Conservation (phyloP, 1,140 invertebrate species). For the Nautilus pompilius region DNA sequence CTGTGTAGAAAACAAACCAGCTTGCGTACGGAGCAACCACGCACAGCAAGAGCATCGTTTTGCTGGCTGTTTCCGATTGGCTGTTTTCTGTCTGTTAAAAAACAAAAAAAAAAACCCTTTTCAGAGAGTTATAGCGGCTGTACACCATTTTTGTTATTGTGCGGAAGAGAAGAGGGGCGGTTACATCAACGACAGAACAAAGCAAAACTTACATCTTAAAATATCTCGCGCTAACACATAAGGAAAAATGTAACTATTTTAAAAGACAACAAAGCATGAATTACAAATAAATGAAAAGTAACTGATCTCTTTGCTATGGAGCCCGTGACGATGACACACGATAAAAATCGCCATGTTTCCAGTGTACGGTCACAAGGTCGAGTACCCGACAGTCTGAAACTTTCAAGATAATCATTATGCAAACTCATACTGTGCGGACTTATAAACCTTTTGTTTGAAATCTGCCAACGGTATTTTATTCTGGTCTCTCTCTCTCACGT, state of each 20-base stretch:
- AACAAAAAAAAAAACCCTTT: constrained; percentile 7
- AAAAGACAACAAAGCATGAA: too few species aligned
- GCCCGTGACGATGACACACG: too few species aligned
- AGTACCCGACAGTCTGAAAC: not conserved
- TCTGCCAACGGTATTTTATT: too few species aligned
- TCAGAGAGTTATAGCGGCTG: not conserved
- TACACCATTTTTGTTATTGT: not conserved
- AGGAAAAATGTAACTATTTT: too few species aligned
- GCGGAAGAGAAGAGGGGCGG: too few species aligned
- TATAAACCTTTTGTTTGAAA: too few species aligned
- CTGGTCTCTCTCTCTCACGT: too few species aligned
- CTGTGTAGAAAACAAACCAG: constrained; percentile 38
- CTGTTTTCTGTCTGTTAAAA: constrained; percentile 10
- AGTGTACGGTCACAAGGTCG: too few species aligned
- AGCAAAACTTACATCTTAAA: not conserved
- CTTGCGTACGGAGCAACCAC: constrained; percentile 36
- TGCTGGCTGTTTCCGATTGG: constrained; percentile 17
- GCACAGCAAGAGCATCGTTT: constrained; percentile 33
- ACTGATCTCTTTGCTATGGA: too few species aligned
- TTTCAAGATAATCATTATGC: not conserved
- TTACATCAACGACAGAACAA: not conserved
- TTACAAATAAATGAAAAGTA: too few species aligned
- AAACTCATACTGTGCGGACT: too few species aligned
- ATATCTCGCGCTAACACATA: not conserved
- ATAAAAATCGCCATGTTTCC: too few species aligned